These are phyloP conservation scores for Seriola aureovittata DNA, from an alignment of 2,113 vertebrate species.

Conservation along the genomic window DNA sequence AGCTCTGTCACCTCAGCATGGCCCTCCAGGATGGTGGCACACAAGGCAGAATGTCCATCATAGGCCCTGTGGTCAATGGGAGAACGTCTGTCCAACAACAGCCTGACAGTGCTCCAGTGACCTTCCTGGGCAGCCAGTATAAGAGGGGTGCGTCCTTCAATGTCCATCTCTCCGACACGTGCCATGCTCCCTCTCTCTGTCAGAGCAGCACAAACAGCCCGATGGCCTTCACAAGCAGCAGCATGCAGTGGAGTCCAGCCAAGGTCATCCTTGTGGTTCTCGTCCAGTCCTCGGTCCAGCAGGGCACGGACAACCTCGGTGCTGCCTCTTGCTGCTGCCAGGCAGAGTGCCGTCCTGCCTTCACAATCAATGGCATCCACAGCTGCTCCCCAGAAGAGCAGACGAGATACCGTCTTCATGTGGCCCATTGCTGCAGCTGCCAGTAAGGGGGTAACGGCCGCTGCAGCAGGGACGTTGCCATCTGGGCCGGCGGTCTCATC, in stretches of 20 bases:
- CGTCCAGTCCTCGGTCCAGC: constrained; percentile 86
- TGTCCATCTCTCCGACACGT: constrained; percentile 83
- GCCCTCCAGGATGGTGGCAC: constrained; percentile 80
- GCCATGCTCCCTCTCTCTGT: constrained; percentile 86
- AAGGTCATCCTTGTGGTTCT: constrained; percentile 88
- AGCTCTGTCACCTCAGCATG: constrained; percentile 81
- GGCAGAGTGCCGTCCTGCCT: constrained; percentile 84
- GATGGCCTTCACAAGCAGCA: constrained; percentile 87
- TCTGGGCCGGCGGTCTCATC: constrained; percentile 81
- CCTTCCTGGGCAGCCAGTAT: constrained; percentile 88
- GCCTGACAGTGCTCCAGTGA: constrained; percentile 78
- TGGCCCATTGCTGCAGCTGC: constrained; percentile 88
- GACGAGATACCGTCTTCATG: constrained; percentile 76
- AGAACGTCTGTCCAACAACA: constrained; percentile 83
- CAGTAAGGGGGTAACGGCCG: constrained; percentile 82
- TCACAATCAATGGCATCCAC: constrained; percentile 86
- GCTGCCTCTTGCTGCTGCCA: constrained; percentile 85
- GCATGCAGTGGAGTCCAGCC: constrained; percentile 89
- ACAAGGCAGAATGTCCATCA: constrained; percentile 85
- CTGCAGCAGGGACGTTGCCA: constrained; percentile 62
- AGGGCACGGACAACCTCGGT: constrained; percentile 82
- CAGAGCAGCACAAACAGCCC: constrained; percentile 80
- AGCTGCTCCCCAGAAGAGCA: constrained; percentile 88
- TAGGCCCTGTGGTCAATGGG: constrained; percentile 84
- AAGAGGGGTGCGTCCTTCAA: constrained; percentile 84